A percentile compares a stretch with the other conserved stretches of the same genome.
phyloP scores from a whole-genome alignment of 2,888 invertebrate genomes.

The Siphonodentalium dalli region DNA sequence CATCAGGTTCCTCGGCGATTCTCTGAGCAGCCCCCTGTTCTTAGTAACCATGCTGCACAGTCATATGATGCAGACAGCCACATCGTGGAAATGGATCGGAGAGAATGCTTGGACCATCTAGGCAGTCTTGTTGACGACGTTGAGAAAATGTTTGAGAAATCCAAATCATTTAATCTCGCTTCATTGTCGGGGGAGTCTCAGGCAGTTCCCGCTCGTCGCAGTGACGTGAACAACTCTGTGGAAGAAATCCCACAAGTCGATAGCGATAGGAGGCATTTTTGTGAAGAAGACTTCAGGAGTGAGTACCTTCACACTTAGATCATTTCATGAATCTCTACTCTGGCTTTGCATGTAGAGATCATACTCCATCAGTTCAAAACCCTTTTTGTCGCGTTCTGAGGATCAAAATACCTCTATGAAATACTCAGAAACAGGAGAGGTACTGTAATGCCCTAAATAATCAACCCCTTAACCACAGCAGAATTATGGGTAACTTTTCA shows the following conservation, averaged over 20 bases:
- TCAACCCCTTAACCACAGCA: too few species aligned
- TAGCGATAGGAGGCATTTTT: slow-evolving; percentile 30
- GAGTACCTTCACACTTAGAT: slow-evolving; percentile 9
- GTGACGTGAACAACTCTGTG: not conserved
- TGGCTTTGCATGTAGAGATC: too few species aligned
- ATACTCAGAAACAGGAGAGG: too few species aligned
- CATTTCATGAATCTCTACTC: not conserved
- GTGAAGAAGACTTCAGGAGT: slow-evolving; percentile 41
- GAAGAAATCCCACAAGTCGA: not conserved
- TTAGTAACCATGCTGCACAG: too few species aligned
- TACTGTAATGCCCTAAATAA: too few species aligned
- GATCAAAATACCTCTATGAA: too few species aligned
- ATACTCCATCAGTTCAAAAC: too few species aligned
- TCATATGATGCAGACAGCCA: too few species aligned
- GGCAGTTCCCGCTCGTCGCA: slow-evolving; percentile 6
- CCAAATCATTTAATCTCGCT: slow-evolving; percentile 31
- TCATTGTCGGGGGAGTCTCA: slow-evolving; percentile 21
- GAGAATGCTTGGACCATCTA: slow-evolving; percentile 18
- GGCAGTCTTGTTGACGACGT: slow-evolving; percentile 35
- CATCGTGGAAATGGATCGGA: slow-evolving; percentile 18
- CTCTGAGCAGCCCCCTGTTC: too few species aligned
- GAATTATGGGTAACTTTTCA: too few species aligned
- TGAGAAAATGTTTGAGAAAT: slow-evolving; percentile 36
- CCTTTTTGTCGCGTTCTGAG: too few species aligned
- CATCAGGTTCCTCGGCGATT: too few species aligned